These are phyloP conservation scores for Pseudomyrmex cubaensis DNA, from an alignment of 1,140 invertebrate genomes.

Conservation along the genomic window DNA sequence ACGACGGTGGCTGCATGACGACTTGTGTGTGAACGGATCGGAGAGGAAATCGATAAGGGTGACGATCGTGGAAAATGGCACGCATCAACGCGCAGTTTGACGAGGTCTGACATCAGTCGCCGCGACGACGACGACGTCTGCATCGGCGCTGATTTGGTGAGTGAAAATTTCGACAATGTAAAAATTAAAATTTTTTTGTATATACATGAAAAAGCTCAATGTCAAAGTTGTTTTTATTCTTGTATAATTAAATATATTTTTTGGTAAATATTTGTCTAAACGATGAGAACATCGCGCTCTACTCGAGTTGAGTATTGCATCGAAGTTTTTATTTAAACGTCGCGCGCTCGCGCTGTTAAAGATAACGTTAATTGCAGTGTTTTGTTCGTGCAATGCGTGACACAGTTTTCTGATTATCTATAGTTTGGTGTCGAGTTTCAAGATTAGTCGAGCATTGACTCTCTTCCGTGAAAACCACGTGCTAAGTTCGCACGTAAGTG, in stretches of 20 bases:
- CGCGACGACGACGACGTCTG: slow-evolving; percentile 6
- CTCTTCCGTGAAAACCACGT: slow-evolving; percentile 19
- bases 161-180: not conserved
- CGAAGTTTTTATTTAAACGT: slow-evolving; percentile 60
- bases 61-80: slow-evolving; percentile 30
- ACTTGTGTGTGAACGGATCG: slow-evolving; percentile 8
- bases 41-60: slow-evolving; percentile 27
- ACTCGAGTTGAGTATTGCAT: not conserved
- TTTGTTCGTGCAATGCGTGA: not conserved
- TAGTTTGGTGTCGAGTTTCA: not conserved
- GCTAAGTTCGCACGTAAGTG: not conserved
- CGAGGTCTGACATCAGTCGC: not conserved
- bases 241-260: too few species aligned
- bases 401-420: not conserved
- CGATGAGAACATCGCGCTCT: too few species aligned
- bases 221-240: not conserved
- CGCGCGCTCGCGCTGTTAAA: slow-evolving; percentile 2
- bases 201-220: not conserved
- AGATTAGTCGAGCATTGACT: slow-evolving; percentile 33
- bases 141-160: slow-evolving; percentile 46
- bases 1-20: slow-evolving; percentile 17
- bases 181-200: not conserved
- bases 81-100: not conserved
- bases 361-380: not conserved
- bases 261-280: not conserved